Percentiles rank a stretch among this genome's conserved stretches.
These are phyloP conservation scores for Xylocampa areola DNA, from an alignment of 2,888 invertebrate species.

Conservation along the genomic window DNA sequence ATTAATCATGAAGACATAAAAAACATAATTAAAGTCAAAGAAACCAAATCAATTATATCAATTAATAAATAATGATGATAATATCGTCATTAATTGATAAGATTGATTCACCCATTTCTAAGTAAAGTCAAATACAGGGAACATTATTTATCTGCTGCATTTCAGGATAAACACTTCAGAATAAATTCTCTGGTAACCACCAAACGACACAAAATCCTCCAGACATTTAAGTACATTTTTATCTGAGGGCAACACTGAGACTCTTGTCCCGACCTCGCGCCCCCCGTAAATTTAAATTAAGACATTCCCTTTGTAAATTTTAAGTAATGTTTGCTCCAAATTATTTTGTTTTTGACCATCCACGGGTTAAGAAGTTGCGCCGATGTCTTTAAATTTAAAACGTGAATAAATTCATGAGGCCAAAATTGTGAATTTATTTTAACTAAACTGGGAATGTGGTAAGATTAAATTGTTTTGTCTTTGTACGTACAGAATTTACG, in stretches of 20 bases:
- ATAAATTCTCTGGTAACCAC: too few species aligned
- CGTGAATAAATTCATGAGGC: slow-evolving; percentile 39
- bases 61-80: too few species aligned
- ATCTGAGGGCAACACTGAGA: slow-evolving; percentile 34
- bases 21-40: too few species aligned
- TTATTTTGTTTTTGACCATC: slow-evolving; percentile 52
- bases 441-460: slow-evolving; percentile 32
- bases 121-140: too few species aligned
- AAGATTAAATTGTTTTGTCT: slow-evolving; percentile 44
- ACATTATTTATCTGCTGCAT: too few species aligned
- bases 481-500: slow-evolving; percentile 22
- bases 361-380: slow-evolving; percentile 35
- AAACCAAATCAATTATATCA: too few species aligned
- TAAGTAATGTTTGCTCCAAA: slow-evolving; percentile 43
- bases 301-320: slow-evolving; percentile 57
- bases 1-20: too few species aligned
- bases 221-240: slow-evolving; percentile 14
- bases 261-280: slow-evolving; percentile 28
- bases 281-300: slow-evolving; percentile 56
- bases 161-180: too few species aligned
- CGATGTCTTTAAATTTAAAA: slow-evolving; percentile 46
- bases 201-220: slow-evolving; percentile 8
- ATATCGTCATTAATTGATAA: too few species aligned
- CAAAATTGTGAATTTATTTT: slow-evolving; percentile 46
- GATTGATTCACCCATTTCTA: too few species aligned